These are phyloP conservation scores for Arenaria interpres DNA, from an alignment of 2,113 vertebrate species.

Conservation along the genomic window DNA sequence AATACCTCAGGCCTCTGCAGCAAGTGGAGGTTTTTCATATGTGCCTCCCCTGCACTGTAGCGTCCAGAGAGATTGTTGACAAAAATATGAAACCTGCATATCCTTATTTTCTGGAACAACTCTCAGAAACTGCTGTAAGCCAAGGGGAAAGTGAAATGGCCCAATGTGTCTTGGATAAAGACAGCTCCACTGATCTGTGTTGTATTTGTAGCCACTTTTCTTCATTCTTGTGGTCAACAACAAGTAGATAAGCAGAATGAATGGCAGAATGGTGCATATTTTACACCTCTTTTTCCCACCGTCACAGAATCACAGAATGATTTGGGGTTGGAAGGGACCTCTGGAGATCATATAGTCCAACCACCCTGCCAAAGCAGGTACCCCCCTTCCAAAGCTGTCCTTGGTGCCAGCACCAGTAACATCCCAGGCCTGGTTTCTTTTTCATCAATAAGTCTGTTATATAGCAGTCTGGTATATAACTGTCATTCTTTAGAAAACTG, in stretches of 20 bases:
- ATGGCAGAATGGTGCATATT: not conserved
- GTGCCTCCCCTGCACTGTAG: not conserved
- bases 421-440: not conserved
- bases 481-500: not conserved
- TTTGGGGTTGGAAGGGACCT: too few species aligned
- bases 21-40: not conserved
- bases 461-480: not conserved
- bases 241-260: not conserved
- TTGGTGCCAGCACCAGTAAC: not conserved
- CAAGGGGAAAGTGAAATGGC: not conserved
- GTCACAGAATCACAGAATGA: too few species aligned
- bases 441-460: not conserved
- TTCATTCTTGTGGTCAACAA: not conserved
- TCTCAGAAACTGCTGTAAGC: not conserved
- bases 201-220: not conserved
- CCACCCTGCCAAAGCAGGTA: too few species aligned
- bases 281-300: not conserved
- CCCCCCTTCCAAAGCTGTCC: too few species aligned
- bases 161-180: not conserved
- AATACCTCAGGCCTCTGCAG: not conserved
- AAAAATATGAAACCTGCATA: not conserved
- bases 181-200: not conserved
- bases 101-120: not conserved
- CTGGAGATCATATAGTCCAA: too few species aligned
- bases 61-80: not conserved